Evolutionary conservation across 2,888 invertebrate species (phyloP), one percentile per base, ranked within the genome.

Genomic region (Lochmaea crataegi): DNA sequence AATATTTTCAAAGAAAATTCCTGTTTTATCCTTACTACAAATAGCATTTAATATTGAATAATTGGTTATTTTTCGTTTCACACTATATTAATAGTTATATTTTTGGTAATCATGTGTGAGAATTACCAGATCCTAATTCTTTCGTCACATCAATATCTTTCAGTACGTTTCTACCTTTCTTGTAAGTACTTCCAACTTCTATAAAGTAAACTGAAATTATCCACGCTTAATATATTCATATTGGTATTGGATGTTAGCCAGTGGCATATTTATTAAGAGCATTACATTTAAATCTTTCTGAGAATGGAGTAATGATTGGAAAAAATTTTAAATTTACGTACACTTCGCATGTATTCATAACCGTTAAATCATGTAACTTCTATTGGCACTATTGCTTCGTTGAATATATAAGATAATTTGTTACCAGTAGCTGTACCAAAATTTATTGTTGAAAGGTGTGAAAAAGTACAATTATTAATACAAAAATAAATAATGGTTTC

Each of bases 311-410:
- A 69, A 32, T 68, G 64, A 32, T 32, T 32, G 38, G 69, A 67
- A 75, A 70, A 68, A 68, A 65, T 26, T 51, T 4, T 14, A 65
- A 64, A 75, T 77, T 76, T 76, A 71, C 73, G 75, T 73, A 74
- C 69, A 76, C 75, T 74, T 75, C 65, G 76, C 65, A 67, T 68
- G 76, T 18, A 77, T 67, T 72, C 76, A 69, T 80, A 79, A 78
- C 75, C 77, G 75, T 78, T 75, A 75, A 75, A 78, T 76, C 75
- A 78, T 68, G 68, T 68, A n/a, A 68, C 56, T 71, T 66, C 48
- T 56, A 45, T 38, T 42, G 41, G 60, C 41, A 32, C 32, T 60
- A 32, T 60, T 45, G 12, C 42, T 58, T n/a, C 41, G 45, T 64
- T 45, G 16, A 22, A 22, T 64, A 12, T 64, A 16, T 18, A 14